Base-by-base conservation (phyloP, 2,797 vertebrate genomes). In the Sardinella longiceps region DNA sequence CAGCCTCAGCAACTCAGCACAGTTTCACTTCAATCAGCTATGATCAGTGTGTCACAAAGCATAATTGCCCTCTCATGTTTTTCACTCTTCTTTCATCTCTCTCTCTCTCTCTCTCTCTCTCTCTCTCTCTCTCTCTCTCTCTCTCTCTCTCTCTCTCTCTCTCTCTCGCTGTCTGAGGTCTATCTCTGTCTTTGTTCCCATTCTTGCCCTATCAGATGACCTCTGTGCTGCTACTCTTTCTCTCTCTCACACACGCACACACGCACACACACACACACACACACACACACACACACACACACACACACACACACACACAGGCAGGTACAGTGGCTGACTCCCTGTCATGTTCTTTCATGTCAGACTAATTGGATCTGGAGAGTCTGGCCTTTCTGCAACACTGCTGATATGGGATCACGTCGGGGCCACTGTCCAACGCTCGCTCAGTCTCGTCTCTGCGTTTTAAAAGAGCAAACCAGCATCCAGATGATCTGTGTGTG, bases 331-430 rank as follows among this genome's bases (percentile, higher is more conserved):
- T n/a, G n/a, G 48, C 83, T 85, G 82, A 23, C 83, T 81, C 81
- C 77, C 80, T 83, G 87, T 87, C 87, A 83, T 87, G 85, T 89
- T 85, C 84, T 80, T 66, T 86, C 88, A 84, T 87, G 87, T 89
- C 86, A 85, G 83, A 88, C 82, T 90, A 89, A 89, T 90, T 87
- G 45, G 82, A 50, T 2, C 11, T 50, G 48, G 48, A 50, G 48
- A 70, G 28, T 12, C 9, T 70, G 63, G 10, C 63, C 63, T 70
- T 2, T 70, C 28, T 33, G 63, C 15, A 70, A 25, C 28, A 9
- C 25, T 70, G 63, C 28, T 15, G 30, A 33, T 14, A 23, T 23
- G 53, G 20, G 53, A 18, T 18, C 53, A 56, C 1, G 18, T 1
- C 28, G 14, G 63, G 63, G 63, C 14, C 63, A 70, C 63, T 33